Base-by-base conservation (phyloP, 2,113 vertebrate species). In the Phylloscopus trochilus region DNA sequence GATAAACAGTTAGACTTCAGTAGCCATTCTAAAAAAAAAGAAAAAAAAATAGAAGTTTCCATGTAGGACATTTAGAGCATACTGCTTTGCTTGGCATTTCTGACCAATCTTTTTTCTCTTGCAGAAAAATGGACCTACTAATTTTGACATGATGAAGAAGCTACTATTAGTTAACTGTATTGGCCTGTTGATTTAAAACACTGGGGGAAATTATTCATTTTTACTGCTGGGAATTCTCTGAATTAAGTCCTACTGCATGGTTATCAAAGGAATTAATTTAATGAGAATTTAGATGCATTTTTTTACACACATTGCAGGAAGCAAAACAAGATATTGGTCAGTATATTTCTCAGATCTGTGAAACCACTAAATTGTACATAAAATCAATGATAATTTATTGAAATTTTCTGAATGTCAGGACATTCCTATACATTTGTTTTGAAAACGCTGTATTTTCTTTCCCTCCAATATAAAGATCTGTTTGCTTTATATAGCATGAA, bases 81-180 rank as follows among this genome's bases (percentile, higher is more conserved):
- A 30, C 4, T 72, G 39, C 39, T 91, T 78, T 84, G 4, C 41
- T 49, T 92, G 44, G 41, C 62, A 62, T 92, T 91, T 85, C 89
- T 97, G 60, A 96, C 70, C 9, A 59, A 23, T 75, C 26, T 97
- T 95, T 90, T 95, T 83, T 96, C 43, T 91, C 68, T 97, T 98
- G 80, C 97, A 98, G 98, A 97, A 87, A 97, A 98, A 73, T 98
- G 98, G 98, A 97, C 96, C 95, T 97, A 97, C 53, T 98, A 96
- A 96, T 70, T 81, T 44, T 78, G 81, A 68, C 56, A 68, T 59
- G 87, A 95, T 43, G 75, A 96, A 87, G 95, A 95, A 49, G 58
- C 35, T 83, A 47, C 30, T n/a, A 81, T 14, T 87, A 82, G 26
- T 80, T 59, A 93, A 77, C 44, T 78, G 41, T 39, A 91, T 94